Percentiles rank a stretch among this genome's conserved stretches.
Conservation (phyloP, 1,140 invertebrate genomes). For the Lanistes nyassanus region DNA sequence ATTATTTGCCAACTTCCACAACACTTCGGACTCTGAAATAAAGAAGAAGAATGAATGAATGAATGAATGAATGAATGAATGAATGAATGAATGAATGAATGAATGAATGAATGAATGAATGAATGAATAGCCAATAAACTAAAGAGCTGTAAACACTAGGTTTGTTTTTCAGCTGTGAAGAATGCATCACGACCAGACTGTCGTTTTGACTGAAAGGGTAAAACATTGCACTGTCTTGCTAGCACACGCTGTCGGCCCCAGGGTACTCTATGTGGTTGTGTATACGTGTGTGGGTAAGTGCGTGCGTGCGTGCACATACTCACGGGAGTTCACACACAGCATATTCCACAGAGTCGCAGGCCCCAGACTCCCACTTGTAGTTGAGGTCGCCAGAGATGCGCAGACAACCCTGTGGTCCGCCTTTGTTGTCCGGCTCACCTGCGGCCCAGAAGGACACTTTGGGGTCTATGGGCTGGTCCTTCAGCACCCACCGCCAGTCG, state of each 20-base stretch:
- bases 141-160: too few relatives aligned
- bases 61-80: too few relatives aligned
- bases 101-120: too few relatives aligned
- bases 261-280: too few relatives aligned
- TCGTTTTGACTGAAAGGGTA: neutral
- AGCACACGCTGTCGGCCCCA: neutral
- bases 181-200: too few relatives aligned
- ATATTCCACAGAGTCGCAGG: conserved; percentile 14
- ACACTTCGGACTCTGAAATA: too few relatives aligned
- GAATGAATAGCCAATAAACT: too few relatives aligned
- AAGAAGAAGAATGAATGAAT: too few relatives aligned
- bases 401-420: conserved; percentile 18
- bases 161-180: too few relatives aligned
- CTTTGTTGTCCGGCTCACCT: conserved; percentile 15
- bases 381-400: conserved; percentile 12
- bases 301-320: neutral
- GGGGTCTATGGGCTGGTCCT: neutral
- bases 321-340: conserved; percentile 20
- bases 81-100: too few relatives aligned
- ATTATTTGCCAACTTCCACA: too few relatives aligned
- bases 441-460: conserved; percentile 7
- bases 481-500: conserved; percentile 14
- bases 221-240: neutral
- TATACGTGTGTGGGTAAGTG: neutral
- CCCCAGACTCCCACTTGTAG: conserved; percentile 21